Base-by-base conservation (phyloP, 2,888 invertebrate genomes). In the Cheilosia variabilis region DNA sequence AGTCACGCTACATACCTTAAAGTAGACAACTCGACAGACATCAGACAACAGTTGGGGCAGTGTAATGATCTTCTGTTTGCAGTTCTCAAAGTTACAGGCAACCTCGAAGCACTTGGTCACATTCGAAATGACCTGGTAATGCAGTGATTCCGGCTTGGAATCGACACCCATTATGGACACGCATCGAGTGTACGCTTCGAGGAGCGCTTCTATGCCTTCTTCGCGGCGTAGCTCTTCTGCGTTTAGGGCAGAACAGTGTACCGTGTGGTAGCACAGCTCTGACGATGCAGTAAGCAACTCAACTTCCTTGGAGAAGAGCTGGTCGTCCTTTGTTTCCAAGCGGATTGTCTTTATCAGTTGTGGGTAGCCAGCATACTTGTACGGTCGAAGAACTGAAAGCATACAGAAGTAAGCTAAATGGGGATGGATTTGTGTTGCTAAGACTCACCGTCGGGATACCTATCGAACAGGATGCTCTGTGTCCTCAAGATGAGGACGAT, bases 361-460 rank as follows among this genome's bases (percentile, higher is more conserved):
- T 0, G 98, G 98, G 93, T 99, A 99, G 13, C 99, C 99, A 76
- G 99, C 98, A 93, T 99, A 99, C 92, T 99, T 99, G 93, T 99
- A 99, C 0, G 98, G 98, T 71, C 96, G 95, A 47, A 99, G 93
- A 82, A 97, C 98, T 96, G 91, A 17, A 91, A 91, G 37, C 13
- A 37, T 13, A 10, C 4, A 13, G 4, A 13, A 37, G 17, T 47
- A 0, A 47, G 47, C 9, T 1, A 9, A 47, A 19, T 37, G 34
- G 34, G 0, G 17, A 24, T 31, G 10, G 17, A 19, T 55, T 45
- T 55, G 24, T 69, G 15, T 45, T 37, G 55, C 37, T 65, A 53
- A 13, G 52, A 87, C 91, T 92, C 90, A 97, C 97, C 96, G 89
- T 97, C 95, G 3, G 96, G 95, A 93, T 98, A 98, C 89, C 98